phyloP scores from a whole-genome alignment of 2,113 vertebrate genomes.

The Engystomops pustulosus region DNA sequence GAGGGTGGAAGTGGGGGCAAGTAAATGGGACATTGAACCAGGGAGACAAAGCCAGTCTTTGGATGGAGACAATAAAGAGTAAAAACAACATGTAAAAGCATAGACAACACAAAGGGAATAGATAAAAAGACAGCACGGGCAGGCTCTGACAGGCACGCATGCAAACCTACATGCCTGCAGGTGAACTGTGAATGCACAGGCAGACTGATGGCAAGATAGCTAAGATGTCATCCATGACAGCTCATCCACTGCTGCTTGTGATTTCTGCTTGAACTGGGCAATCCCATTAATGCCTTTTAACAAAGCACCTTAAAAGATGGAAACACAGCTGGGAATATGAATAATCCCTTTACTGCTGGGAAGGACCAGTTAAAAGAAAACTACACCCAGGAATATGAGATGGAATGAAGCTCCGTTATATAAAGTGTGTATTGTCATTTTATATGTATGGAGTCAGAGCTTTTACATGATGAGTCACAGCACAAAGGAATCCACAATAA shows the following conservation, averaged over 20 bases:
- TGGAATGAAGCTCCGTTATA: neutral
- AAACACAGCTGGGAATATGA: conserved; percentile 23
- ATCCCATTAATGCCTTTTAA: conserved; percentile 34
- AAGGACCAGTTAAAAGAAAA: neutral
- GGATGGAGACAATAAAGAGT: conserved; percentile 40
- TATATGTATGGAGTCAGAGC: neutral
- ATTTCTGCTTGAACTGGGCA: conserved; percentile 16
- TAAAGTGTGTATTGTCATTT: neutral
- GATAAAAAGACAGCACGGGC: conserved; percentile 23
- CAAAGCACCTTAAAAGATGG: conserved; percentile 39
- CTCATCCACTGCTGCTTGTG: conserved; percentile 33
- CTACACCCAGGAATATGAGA: neutral
- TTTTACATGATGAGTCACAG: neutral
- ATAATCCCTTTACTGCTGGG: neutral
- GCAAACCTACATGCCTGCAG: conserved; percentile 46
- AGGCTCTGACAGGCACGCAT: conserved; percentile 47
- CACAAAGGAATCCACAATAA: neutral
- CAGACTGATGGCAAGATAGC: conserved; percentile 48
- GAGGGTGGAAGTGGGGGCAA: conserved; percentile 7
- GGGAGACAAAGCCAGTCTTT: conserved; percentile 41
- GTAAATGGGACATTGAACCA: conserved; percentile 8
- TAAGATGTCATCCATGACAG: conserved; percentile 52
- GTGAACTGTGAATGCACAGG: conserved; percentile 42
- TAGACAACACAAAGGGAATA: conserved; percentile 35
- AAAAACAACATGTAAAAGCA: conserved; percentile 49